Evolutionary conservation across 2,888 invertebrate genomes (phyloP), one percentile per base, ranked within the genome.

Genomic region (Oasisia sp.): DNA sequence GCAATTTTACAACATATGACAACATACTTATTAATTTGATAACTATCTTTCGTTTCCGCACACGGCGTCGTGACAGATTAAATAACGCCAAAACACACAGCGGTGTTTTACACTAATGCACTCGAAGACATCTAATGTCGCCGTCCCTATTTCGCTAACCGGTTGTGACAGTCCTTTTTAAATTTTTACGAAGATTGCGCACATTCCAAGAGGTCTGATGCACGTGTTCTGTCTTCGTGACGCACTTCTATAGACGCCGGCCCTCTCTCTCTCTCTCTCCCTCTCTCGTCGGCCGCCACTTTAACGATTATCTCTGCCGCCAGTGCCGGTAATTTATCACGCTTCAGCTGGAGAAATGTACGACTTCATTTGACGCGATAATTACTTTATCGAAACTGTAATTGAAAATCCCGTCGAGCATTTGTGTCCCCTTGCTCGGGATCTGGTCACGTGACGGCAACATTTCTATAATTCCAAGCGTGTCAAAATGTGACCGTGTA

Each of bases 311-410:
- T 74, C 74, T 19, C 74, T 5, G n/a, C 74, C 74, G 74, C 27
- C 7, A 74, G 27, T 74, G 7, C 74, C 74, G 74, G 74, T 74
- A 74, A 74, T 74, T 14, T 74, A 74, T 74, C 74, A 74, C 74
- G 74, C 74, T 7, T 74, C 74, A 74, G 74, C 74, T 74, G 27
- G 5, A 74, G 74, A 27, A 74, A 74, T 74, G n/a, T 74, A 74
- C 27, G 74, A 74, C 74, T 74, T 74, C 74, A 74, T 74, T 74
- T 74, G 19, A 74, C 74, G 74, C 74, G 74, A 74, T 74, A 74
- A 74, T 74, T 74, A 74, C 74, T 74, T 74, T 74, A 74, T 74
- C n/a, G 74, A 74, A 74, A 74, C 27, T 27, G 74, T 74, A 74
- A 74, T 74, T 74, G 74, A 74, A 74, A 74, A 74, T 74, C 19